phyloP scores from a whole-genome alignment of 1,140 invertebrate genomes.

The Lucilia cuprina region DNA sequence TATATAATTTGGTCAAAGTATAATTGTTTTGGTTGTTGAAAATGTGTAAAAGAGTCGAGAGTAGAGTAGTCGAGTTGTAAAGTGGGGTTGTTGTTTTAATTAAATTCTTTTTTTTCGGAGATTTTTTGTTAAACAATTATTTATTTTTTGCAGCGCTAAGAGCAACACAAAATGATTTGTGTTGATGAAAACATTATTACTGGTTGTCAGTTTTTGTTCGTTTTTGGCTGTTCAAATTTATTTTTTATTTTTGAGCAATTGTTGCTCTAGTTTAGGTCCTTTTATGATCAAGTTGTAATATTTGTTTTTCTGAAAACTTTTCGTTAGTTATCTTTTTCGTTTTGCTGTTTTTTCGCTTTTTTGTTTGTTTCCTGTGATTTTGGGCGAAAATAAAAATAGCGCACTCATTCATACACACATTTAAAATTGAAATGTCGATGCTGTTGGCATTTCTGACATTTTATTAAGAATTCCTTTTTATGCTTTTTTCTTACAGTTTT shows the following conservation, averaged over 20 bases:
- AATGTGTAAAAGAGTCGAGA: not conserved
- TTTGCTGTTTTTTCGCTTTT: not conserved
- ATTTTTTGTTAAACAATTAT: not conserved
- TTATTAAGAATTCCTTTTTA: slow-evolving; percentile 26
- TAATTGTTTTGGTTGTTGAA: not conserved
- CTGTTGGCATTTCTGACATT: slow-evolving; percentile 28
- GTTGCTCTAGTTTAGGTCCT: not conserved
- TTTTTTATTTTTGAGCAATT: not conserved
- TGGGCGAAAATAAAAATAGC: no score
- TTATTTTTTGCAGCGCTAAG: not conserved
- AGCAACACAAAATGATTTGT: not conserved
- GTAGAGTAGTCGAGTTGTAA: not conserved
- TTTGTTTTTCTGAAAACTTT: not conserved
- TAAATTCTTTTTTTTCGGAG: not conserved
- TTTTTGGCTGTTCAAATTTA: no score
- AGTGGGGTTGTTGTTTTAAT: not conserved
- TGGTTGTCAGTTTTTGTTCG: not conserved
- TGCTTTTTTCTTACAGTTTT: not conserved
- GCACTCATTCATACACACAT: not conserved
- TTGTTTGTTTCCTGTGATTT: no score
- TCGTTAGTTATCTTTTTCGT: not conserved
- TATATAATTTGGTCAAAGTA: not conserved
- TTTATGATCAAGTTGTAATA: not conserved
- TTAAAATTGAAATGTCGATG: slow-evolving; percentile 31
- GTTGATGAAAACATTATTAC: not conserved